These are phyloP conservation scores for Corapipo altera DNA, from an alignment of 2,113 vertebrate genomes.

Conservation along the genomic window DNA sequence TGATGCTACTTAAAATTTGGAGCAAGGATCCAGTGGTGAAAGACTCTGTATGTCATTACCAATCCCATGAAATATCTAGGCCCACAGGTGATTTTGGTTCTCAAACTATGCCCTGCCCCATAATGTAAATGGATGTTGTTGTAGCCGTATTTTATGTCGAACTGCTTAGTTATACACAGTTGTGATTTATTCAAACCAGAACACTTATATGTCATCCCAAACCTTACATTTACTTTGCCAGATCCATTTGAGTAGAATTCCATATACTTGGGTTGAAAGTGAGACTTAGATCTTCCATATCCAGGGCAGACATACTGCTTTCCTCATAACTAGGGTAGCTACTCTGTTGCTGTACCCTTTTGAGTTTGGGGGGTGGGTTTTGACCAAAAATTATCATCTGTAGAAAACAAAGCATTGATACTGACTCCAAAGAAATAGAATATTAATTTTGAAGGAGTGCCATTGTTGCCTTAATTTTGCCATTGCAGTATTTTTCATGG, in stretches of 20 bases:
- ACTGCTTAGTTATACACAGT: background rate
- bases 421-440: background rate
- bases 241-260: background rate
- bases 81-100: background rate
- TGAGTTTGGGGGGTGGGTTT: background rate
- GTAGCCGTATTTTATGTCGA: background rate
- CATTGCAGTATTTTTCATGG: background rate
- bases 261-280: background rate
- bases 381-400: background rate
- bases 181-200: background rate
- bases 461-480: background rate
- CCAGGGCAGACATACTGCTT: background rate
- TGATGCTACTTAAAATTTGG: background rate
- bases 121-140: background rate
- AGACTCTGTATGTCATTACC: constrained; percentile 60
- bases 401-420: background rate
- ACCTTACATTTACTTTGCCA: background rate
- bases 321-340: background rate
- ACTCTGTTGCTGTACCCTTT: background rate
- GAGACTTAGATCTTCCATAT: background rate
- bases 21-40: background rate
- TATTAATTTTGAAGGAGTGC: background rate
- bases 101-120: background rate
- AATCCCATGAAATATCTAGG: background rate
- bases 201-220: background rate